Conservation (phyloP, 2,797 vertebrate genomes). For the Urosaurus nigricauda region DNA sequence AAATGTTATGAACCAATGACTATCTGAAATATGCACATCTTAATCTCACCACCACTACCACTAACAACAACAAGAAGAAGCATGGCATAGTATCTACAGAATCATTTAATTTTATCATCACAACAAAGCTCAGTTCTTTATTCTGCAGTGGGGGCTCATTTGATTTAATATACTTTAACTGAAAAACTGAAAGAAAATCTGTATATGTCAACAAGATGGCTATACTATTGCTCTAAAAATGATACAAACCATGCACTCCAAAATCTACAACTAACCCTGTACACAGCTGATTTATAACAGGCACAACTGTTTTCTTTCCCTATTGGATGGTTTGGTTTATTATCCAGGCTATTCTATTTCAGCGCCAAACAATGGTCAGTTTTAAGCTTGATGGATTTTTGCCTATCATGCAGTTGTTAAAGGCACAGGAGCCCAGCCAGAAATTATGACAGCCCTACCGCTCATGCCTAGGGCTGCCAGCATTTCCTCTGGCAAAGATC, state of each 20-base stretch:
- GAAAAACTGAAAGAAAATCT: background rate
- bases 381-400: background rate
- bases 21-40: background rate
- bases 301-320: background rate
- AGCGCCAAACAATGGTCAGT: background rate
- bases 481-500: background rate
- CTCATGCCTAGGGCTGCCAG: background rate
- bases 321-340: background rate
- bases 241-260: background rate
- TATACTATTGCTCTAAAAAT: background rate
- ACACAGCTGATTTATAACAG: background rate
- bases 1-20: background rate
- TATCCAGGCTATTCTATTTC: background rate
- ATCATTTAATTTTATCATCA: constrained; percentile 2
- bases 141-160: background rate
- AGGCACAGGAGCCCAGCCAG: background rate
- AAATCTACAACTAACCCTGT: background rate
- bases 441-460: background rate
- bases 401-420: background rate
- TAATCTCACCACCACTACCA: background rate
- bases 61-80: background rate
- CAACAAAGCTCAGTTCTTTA: background rate
- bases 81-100: background rate
- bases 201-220: background rate
- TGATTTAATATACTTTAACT: background rate